phyloP scores from a whole-genome alignment of 2,888 invertebrate genomes.

The Acrobasis consociella region DNA sequence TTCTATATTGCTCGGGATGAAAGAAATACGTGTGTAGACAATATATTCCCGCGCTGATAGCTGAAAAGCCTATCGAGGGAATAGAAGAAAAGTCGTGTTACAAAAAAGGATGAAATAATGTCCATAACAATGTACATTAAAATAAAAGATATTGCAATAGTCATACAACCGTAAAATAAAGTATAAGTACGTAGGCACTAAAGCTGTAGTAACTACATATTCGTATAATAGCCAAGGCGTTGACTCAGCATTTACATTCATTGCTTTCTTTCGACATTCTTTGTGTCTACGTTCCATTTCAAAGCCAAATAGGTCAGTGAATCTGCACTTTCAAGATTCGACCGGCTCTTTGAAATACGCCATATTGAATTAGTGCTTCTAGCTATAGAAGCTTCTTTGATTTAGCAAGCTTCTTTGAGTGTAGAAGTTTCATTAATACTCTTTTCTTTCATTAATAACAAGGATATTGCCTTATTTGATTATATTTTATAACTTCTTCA shows the following conservation, averaged over 20 bases:
- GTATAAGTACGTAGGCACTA: background rate
- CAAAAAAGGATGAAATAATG: too few relatives aligned
- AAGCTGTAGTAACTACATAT: slow-evolving; percentile 8
- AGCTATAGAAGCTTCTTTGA: slow-evolving; percentile 2
- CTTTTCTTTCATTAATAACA: background rate
- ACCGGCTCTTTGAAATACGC: background rate
- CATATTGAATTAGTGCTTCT: slow-evolving; percentile 14
- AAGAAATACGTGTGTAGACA: too few relatives aligned
- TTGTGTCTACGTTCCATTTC: slow-evolving; percentile 27
- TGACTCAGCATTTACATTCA: slow-evolving; percentile 31
- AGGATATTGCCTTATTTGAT: too few relatives aligned
- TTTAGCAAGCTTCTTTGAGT: background rate
- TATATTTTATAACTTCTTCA: too few relatives aligned
- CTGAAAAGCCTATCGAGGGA: too few relatives aligned
- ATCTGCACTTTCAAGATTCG: slow-evolving; percentile 24
- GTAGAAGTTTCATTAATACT: background rate
- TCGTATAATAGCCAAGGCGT: slow-evolving; percentile 17
- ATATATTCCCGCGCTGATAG: too few relatives aligned
- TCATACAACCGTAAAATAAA: background rate
- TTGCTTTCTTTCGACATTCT: slow-evolving; percentile 26
- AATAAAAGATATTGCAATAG: slow-evolving; percentile 9
- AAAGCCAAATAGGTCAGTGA: slow-evolving; percentile 32
- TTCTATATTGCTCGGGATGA: too few relatives aligned
- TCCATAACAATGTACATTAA: too few relatives aligned
- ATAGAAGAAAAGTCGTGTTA: too few relatives aligned